Conservation (phyloP, 2,113 vertebrate species). For the Laterallus jamaicensis region DNA sequence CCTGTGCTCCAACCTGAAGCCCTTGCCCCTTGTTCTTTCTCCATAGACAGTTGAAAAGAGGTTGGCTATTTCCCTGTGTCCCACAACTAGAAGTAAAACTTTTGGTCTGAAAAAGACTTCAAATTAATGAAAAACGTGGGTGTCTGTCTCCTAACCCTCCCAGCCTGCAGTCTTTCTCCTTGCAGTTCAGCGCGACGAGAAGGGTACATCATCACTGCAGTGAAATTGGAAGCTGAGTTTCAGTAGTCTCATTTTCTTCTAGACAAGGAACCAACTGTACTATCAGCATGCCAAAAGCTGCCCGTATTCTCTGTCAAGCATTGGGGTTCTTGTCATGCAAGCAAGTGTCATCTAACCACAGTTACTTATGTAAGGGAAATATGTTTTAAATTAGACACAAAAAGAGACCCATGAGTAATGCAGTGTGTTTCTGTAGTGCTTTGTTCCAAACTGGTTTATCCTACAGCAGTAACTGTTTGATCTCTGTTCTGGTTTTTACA, state of each 20-base stretch:
- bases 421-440: background rate
- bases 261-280: background rate
- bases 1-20: too few relatives aligned
- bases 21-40: too few relatives aligned
- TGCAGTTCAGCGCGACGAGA: background rate
- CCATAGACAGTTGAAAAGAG: too few relatives aligned
- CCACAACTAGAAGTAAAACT: background rate
- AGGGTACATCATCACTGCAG: background rate
- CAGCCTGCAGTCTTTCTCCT: background rate
- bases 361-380: background rate
- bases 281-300: background rate
- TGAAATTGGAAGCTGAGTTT: background rate
- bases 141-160: background rate
- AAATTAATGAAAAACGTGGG: background rate
- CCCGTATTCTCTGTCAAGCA: background rate
- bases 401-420: background rate
- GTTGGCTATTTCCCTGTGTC: too few relatives aligned
- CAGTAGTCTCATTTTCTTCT: background rate
- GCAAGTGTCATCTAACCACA: background rate
- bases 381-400: conserved; percentile 7
- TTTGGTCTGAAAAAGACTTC: background rate
- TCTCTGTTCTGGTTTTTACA: conserved; percentile 58
- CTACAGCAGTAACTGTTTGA: background rate
- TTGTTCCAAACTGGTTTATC: background rate
- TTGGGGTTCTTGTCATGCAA: background rate